phyloP scores from a whole-genome alignment of 2,797 vertebrate species.

The Scyliorhinus canicula region DNA sequence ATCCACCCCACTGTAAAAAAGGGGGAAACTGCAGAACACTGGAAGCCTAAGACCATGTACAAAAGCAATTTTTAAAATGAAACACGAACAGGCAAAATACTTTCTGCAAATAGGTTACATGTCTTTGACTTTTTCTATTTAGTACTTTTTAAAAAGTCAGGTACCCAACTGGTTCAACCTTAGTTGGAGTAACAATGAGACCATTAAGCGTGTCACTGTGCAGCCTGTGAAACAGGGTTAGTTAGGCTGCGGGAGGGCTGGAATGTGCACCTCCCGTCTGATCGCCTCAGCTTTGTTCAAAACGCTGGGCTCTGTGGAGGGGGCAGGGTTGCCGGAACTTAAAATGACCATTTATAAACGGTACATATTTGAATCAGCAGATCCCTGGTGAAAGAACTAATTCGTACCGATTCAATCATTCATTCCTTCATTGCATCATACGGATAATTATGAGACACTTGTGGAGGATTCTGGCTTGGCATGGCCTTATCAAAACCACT shows the following conservation, averaged over 20 bases:
- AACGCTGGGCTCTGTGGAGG: background rate
- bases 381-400: background rate
- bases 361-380: background rate
- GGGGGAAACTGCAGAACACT: background rate
- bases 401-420: background rate
- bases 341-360: background rate
- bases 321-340: background rate
- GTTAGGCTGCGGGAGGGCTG: background rate
- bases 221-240: background rate
- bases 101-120: background rate
- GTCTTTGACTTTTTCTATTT: background rate
- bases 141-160: background rate
- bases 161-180: background rate
- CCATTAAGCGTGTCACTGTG: background rate
- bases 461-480: background rate
- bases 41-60: background rate
- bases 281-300: background rate
- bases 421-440: background rate
- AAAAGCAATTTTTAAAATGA: background rate
- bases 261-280: background rate
- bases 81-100: background rate
- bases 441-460: background rate
- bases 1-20: background rate
- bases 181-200: background rate
- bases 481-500: conserved; percentile 12